phyloP scores from a whole-genome alignment of 1,140 invertebrate species.

The Nephila pilipes region DNA sequence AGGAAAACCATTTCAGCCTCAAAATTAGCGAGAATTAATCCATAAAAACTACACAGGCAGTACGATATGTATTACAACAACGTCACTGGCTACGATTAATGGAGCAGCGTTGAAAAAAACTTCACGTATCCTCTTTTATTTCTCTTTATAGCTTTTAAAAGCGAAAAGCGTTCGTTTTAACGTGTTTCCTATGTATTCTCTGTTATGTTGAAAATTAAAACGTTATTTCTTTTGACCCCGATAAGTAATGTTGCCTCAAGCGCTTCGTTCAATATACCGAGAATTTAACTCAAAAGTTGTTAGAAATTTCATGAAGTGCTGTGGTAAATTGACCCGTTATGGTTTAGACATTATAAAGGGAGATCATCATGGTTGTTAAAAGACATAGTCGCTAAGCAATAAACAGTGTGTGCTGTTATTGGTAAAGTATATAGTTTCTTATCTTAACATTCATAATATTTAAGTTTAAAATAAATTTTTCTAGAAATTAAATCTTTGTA shows the following conservation, averaged over 20 bases:
- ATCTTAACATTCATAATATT: too few relatives aligned
- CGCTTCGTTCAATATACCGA: background rate
- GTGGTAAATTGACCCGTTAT: conserved; percentile 21
- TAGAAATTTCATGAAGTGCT: background rate
- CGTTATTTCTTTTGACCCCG: conserved; percentile 24
- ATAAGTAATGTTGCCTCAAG: background rate
- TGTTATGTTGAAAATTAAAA: conserved; percentile 23
- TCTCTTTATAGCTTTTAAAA: conserved; percentile 48
- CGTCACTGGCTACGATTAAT: conserved; percentile 38
- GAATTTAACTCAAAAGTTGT: background rate
- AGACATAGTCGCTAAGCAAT: background rate
- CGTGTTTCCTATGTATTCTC: background rate
- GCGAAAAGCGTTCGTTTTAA: conserved; percentile 23
- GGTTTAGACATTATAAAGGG: background rate
- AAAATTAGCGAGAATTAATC: conserved; percentile 32
- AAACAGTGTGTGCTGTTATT: background rate
- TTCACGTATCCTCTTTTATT: conserved; percentile 13
- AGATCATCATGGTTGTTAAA: background rate
- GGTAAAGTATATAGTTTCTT: background rate
- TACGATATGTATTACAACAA: conserved; percentile 42
- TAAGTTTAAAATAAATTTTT: too few relatives aligned
- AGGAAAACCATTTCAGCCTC: conserved; percentile 41
- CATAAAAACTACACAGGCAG: conserved; percentile 21
- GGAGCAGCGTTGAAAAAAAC: conserved; percentile 18
- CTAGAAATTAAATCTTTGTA: too few relatives aligned